These are phyloP conservation scores for Ceratosolen fusciceps DNA, from an alignment of 1,140 invertebrate genomes.

Conservation along the genomic window DNA sequence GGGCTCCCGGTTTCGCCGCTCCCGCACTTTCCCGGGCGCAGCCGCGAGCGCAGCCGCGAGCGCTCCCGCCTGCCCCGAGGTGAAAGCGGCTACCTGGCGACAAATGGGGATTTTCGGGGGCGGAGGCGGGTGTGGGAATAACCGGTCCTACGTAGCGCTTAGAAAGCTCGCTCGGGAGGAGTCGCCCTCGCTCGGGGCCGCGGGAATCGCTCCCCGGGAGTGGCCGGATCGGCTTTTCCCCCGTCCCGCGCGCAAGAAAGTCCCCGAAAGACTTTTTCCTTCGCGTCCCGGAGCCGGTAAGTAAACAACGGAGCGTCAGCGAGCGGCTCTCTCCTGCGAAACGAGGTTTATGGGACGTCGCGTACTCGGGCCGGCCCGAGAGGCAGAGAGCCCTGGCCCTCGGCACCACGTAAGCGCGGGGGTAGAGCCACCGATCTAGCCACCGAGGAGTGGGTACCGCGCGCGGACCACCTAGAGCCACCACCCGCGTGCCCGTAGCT, in stretches of 20 bases:
- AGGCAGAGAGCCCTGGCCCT: no score
- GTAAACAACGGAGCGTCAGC: not conserved
- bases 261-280: no score
- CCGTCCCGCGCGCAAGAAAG: no score
- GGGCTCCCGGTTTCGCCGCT: conserved; percentile 50
- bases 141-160: conserved; percentile 54
- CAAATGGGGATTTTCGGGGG: conserved; percentile 27
- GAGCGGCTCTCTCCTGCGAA: not conserved
- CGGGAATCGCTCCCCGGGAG: no score
- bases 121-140: conserved; percentile 39
- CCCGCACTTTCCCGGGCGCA: not conserved
- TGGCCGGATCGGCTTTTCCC: not conserved
- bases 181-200: conserved; percentile 23
- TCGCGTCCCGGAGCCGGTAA: no score
- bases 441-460: no score
- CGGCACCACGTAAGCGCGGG: no score
- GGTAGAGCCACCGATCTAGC: no score
- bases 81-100: conserved; percentile 19
- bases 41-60: no score
- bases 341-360: no score
- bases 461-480: no score
- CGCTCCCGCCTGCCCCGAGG: not conserved
- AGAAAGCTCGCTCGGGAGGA: conserved; percentile 63
- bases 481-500: no score
- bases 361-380: not conserved